Evolutionary conservation across 2,888 invertebrate species (phyloP).

Genomic region (Cosmorhoe ocellata): DNA sequence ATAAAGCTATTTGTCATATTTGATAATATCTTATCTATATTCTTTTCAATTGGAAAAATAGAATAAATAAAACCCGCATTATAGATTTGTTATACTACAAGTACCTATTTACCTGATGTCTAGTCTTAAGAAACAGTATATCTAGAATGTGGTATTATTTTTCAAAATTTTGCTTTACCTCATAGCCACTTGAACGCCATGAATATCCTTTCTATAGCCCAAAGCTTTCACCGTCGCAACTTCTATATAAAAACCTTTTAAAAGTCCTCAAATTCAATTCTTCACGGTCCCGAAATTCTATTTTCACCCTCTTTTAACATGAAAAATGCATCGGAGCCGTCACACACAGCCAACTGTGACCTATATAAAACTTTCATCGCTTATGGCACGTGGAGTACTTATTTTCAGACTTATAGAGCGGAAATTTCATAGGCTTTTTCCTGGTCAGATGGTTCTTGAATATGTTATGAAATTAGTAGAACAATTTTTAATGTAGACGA

Average conservation of each 20-base stretch:
- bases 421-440: background rate
- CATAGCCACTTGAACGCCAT: background rate
- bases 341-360: conserved; percentile 40
- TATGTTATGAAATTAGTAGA: too few relatives aligned
- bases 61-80: too few relatives aligned
- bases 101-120: too few relatives aligned
- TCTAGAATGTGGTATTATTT: too few relatives aligned
- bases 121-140: too few relatives aligned
- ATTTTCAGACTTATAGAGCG: background rate
- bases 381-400: background rate
- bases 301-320: conserved; percentile 28
- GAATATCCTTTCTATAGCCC: conserved; percentile 1
- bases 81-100: too few relatives aligned
- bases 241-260: conserved; percentile 14
- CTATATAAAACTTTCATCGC: conserved; percentile 50
- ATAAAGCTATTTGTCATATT: too few relatives aligned
- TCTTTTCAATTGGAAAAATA: too few relatives aligned
- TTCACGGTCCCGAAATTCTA: conserved; percentile 20
- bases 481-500: too few relatives aligned
- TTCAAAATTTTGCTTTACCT: too few relatives aligned
- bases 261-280: conserved; percentile 23
- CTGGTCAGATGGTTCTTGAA: too few relatives aligned
- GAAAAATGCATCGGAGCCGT: conserved; percentile 25
- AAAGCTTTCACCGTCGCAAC: background rate
- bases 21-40: too few relatives aligned